Evolutionary conservation across 1,140 invertebrate species (phyloP), one percentile per base, ranked within the genome.

Genomic region (Macrobrachium rosenbergii): DNA sequence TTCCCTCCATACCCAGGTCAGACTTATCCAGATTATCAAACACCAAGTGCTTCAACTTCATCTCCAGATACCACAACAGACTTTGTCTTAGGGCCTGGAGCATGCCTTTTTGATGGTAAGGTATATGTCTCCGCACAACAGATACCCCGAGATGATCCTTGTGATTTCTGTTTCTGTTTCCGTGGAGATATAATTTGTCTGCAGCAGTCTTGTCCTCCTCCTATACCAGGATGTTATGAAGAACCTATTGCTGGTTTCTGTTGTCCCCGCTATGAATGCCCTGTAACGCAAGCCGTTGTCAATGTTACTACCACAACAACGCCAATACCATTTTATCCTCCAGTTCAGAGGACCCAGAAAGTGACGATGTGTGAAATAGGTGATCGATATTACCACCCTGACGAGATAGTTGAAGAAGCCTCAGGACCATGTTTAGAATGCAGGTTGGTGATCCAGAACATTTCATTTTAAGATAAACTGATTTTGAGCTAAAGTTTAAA

Each of bases 91-190:
- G 96, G 96, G 72, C 96, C 96, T 45, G 96, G 96, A 84, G 98
- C 96, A 60, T 98, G 97, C 91, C 93, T 97, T 89, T 98, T 97
- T 91, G 96, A 96, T 75, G 96, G 97, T 89, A 97, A 97, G 92
- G 95, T 98, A 62, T 98, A 97, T 91, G 96, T 98, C 59, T 98
- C 97, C 1, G 97, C 97, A 7, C 97, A 98, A 93, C 97, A 98
- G 93, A 98, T 98, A 89, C 97, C 97, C 28, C 93, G 97, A 90
- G 96, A 97, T 87, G 96, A 98, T 93, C 96, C 97, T 52, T 98
- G 97, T 91, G 97, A 98, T 91, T 98, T 98, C 93, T 98, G 97
- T 92, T 98, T 98, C 95, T 98, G 97, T 93, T 98, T 98, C 93
- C 94, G 97, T 92, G 97, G 97, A 91, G 97, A 98, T 91, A 98